Conservation (phyloP, 2,888 invertebrate species). For the Hypomecis atomaria region DNA sequence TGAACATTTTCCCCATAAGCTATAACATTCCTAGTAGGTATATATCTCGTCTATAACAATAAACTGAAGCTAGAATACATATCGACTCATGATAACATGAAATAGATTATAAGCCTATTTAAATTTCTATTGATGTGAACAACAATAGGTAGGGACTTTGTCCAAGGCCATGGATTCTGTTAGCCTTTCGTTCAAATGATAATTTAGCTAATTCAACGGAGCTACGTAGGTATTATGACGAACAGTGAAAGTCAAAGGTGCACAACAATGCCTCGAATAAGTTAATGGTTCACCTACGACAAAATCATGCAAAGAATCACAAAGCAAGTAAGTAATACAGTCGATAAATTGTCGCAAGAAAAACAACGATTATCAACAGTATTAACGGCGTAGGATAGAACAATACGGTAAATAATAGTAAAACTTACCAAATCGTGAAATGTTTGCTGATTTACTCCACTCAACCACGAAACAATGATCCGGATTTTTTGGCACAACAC, state of each 20-base stretch:
- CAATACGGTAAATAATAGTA: constrained; percentile 1
- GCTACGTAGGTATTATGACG: constrained; percentile 9
- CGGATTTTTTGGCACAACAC: constrained; percentile 47
- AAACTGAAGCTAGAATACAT: no score
- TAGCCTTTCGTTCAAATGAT: constrained; percentile 2
- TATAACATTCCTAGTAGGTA: no score
- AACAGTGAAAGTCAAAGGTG: constrained; percentile 24
- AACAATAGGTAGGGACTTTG: constrained; percentile 2
- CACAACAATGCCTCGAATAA: neutral
- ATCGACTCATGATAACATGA: no score
- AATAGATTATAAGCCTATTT: neutral
- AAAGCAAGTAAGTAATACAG: neutral
- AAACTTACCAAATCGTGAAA: constrained; percentile 26
- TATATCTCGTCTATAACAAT: no score
- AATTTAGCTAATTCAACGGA: constrained; percentile 4
- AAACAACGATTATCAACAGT: neutral
- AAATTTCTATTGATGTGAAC: neutral
- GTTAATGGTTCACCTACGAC: neutral
- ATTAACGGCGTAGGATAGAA: neutral
- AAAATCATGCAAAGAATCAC: constrained; percentile 15
- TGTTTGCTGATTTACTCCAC: constrained; percentile 19
- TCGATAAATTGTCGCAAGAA: neutral
- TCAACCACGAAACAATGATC: constrained; percentile 39
- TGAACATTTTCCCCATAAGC: no score
- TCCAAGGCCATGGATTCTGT: constrained; percentile 16